These are phyloP conservation scores for Erythrolamprus reginae DNA, from an alignment of 2,113 vertebrate species.

Conservation along the genomic window DNA sequence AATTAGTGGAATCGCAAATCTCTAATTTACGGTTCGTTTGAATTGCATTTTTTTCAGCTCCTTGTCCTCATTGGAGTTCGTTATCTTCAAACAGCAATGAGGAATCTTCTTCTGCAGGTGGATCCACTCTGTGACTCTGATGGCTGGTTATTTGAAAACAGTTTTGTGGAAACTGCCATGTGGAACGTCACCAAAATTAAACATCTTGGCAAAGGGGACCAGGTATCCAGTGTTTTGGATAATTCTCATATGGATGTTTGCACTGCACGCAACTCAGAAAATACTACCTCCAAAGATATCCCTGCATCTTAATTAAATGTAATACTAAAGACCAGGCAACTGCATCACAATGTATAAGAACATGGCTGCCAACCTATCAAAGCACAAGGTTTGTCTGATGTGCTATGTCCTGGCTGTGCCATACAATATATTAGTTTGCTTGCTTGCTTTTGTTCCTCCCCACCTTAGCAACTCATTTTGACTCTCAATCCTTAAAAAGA, in stretches of 20 bases:
- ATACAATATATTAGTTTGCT: background rate
- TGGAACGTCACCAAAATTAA: constrained; percentile 81
- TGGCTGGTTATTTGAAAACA: constrained; percentile 82
- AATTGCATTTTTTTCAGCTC: constrained; percentile 60
- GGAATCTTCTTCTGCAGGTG: constrained; percentile 75
- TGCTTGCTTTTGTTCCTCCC: background rate
- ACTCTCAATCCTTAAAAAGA: background rate
- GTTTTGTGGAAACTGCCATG: constrained; percentile 81
- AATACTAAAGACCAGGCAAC: background rate
- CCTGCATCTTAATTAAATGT: constrained; percentile 41
- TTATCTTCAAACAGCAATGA: constrained; percentile 85
- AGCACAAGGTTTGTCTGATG: background rate
- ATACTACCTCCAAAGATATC: constrained; percentile 64
- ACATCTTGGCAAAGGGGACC: constrained; percentile 78
- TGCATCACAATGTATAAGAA: background rate
- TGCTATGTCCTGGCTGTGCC: background rate
- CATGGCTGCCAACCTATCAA: background rate
- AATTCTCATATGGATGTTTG: constrained; percentile 77
- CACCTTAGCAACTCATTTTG: background rate
- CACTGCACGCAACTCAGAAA: constrained; percentile 74
- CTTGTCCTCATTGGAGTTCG: constrained; percentile 81
- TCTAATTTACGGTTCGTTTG: background rate
- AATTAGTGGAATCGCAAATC: background rate
- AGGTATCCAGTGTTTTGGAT: constrained; percentile 67
- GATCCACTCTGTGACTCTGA: constrained; percentile 79